Conservation (phyloP, 2,113 vertebrate species). For the Peromyscus maniculatus region DNA sequence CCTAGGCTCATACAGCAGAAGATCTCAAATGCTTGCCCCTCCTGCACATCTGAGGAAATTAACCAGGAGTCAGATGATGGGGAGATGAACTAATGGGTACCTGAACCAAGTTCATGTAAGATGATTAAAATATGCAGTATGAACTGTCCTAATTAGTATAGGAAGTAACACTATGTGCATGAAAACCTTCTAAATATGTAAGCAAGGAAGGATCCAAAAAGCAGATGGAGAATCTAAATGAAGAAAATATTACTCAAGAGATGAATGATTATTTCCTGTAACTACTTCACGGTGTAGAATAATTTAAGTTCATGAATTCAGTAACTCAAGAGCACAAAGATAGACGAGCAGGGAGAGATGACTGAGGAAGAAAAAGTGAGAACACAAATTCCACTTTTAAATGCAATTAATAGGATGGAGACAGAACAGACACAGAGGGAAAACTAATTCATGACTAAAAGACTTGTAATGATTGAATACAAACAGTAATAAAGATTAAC, state of each 20-base stretch:
- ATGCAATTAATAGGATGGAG: not conserved
- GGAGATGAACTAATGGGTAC: not conserved
- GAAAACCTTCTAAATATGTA: not conserved
- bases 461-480: not conserved
- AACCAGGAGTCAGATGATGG: not conserved
- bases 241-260: constrained; percentile 8
- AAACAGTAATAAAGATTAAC: constrained; percentile 18
- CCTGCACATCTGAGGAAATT: not conserved
- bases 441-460: not conserved
- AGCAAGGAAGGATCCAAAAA: not conserved
- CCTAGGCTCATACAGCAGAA: not conserved
- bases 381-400: constrained; percentile 20
- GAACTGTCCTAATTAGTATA: not conserved
- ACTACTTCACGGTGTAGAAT: not conserved
- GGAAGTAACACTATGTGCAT: not conserved
- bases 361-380: not conserved
- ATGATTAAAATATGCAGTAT: not conserved
- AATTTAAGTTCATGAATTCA: constrained; percentile 1
- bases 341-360: not conserved
- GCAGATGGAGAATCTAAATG: not conserved
- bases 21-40: not conserved
- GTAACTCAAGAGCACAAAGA: not conserved
- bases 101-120: not conserved
- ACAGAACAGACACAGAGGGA: not conserved
- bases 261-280: not conserved